Evolutionary conservation across 1,140 invertebrate species (phyloP), one percentile per base, ranked within the genome.

Genomic region (Scaptomyza montana): DNA sequence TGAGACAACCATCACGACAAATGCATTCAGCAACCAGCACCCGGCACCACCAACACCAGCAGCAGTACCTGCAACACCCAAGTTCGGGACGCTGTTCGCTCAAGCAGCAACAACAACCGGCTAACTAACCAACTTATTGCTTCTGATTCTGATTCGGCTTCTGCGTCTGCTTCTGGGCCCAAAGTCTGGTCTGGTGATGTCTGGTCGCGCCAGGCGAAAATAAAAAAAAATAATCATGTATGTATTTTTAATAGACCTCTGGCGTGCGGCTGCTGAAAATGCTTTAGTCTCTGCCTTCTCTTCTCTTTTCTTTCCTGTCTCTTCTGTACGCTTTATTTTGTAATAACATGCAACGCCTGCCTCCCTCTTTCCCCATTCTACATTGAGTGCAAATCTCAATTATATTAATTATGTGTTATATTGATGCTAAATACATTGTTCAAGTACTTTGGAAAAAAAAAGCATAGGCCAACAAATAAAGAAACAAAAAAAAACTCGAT

Each of bases 1-100:
- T 87, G 84, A 87, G 84, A 68, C 82, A 84, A 77, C 78, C 89
- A 87, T 87, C 76, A 87, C 84, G 84, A 77, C 76, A 87, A 87
- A 78, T 82, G 82, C 82, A 87, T 78, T 86, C 82, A 36, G 77
- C 79, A 82, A 25, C 7, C 53, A 55, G 28, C 51, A 82, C 25
- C 70, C 54, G 55, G 47, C 70, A 79, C 10, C 72, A 47, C 16
- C 39, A 67, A 49, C 63, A 56, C 12, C 53, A 55, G 28, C 51
- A 56, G 25, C 33, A 45, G 63, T 78, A 73, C 41, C 54, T 61
- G 74, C 60, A 81, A 71, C 78, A 81, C 74, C 64, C 74, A 64
- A 56, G 51, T 65, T 51, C 49, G 13, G 60, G 36, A 51, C 56
- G 65, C 56, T 61, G 56, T 54, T 69, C 33, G 74, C 43, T 43